phyloP scores from a whole-genome alignment of 2,113 vertebrate genomes.

The Synchiropus splendidus region DNA sequence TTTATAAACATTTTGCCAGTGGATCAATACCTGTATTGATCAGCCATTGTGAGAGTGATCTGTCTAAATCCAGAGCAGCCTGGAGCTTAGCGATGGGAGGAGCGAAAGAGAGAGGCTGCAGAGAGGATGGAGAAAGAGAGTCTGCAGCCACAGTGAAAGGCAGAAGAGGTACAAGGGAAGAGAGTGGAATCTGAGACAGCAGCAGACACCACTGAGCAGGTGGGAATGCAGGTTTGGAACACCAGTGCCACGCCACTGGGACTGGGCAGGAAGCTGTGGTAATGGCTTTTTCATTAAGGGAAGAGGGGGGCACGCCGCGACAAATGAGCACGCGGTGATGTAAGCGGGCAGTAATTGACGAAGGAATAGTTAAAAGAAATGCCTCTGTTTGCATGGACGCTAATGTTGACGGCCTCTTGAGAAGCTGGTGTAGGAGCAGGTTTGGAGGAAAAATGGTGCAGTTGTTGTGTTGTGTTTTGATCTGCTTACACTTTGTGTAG shows the following conservation, averaged over 20 bases:
- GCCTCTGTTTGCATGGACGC: constrained; percentile 23
- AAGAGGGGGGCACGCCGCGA: constrained; percentile 34
- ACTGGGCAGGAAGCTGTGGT: constrained; percentile 49
- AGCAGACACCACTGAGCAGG: constrained; percentile 61
- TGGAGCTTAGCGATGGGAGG: constrained; percentile 74
- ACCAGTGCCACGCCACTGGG: constrained; percentile 46
- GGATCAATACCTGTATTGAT: constrained; percentile 80
- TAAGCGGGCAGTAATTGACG: constrained; percentile 56
- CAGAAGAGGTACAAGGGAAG: constrained; percentile 59
- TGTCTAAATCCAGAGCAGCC: constrained; percentile 74
- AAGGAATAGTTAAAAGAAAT: constrained; percentile 38
- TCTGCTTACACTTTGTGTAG: no score
- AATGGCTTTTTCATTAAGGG: constrained; percentile 70
- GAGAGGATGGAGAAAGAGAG: constrained; percentile 71
- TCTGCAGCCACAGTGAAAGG: constrained; percentile 65
- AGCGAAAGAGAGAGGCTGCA: constrained; percentile 69
- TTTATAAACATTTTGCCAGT: constrained; percentile 81
- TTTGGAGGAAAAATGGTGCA: no score
- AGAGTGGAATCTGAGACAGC: constrained; percentile 60
- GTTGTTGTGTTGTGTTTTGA: no score
- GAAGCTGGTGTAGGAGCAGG: constrained; percentile 8
- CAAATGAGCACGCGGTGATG: constrained; percentile 64
- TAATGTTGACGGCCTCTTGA: constrained; percentile 51
- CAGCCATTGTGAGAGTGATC: constrained; percentile 80
- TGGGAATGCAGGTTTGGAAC: constrained; percentile 55